Percentiles rank a stretch among this genome's conserved stretches.
phyloP scores from a whole-genome alignment of 2,797 vertebrate genomes.

The Scleropages formosus region DNA sequence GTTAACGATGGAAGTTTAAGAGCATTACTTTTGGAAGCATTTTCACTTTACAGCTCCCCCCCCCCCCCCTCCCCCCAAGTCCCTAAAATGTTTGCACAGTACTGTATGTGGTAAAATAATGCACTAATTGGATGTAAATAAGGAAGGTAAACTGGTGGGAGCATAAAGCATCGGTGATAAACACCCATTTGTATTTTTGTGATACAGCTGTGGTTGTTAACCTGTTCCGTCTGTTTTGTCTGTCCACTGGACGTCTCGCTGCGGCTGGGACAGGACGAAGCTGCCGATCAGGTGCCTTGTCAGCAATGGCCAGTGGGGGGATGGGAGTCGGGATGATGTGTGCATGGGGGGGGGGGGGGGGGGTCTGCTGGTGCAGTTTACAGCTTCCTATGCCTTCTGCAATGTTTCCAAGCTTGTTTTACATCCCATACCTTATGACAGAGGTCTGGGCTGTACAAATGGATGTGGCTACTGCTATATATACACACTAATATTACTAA shows the following conservation, averaged over 20 bases:
- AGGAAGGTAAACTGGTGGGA: too few relatives aligned
- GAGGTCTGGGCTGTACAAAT: too few relatives aligned
- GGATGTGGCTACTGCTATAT: too few relatives aligned
- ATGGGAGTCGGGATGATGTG: constrained; percentile 23
- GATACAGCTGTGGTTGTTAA: not conserved
- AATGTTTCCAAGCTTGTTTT: not conserved
- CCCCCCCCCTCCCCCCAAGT: too few relatives aligned
- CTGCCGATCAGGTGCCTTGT: constrained; percentile 48
- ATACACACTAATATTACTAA: too few relatives aligned
- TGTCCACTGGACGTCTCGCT: constrained; percentile 31
- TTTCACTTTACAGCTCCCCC: too few relatives aligned
- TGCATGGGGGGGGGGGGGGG: not conserved
- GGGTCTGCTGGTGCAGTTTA: constrained; percentile 40
- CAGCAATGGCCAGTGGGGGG: constrained; percentile 33
- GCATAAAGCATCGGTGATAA: too few relatives aligned
- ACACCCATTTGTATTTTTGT: not conserved
- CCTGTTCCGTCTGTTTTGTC: constrained; percentile 33
- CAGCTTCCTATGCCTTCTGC: not conserved
- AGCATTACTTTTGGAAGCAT: too few relatives aligned
- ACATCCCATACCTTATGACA: not conserved
- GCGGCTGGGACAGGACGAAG: constrained; percentile 50
- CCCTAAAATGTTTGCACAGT: too few relatives aligned
- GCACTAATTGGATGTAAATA: too few relatives aligned
- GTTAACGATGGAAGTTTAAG: too few relatives aligned
- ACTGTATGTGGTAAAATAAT: too few relatives aligned